A percentile compares a stretch with the other conserved stretches of the same genome.
These are phyloP conservation scores for Sula dactylatra DNA, from an alignment of 2,113 vertebrate species.

Conservation along the genomic window DNA sequence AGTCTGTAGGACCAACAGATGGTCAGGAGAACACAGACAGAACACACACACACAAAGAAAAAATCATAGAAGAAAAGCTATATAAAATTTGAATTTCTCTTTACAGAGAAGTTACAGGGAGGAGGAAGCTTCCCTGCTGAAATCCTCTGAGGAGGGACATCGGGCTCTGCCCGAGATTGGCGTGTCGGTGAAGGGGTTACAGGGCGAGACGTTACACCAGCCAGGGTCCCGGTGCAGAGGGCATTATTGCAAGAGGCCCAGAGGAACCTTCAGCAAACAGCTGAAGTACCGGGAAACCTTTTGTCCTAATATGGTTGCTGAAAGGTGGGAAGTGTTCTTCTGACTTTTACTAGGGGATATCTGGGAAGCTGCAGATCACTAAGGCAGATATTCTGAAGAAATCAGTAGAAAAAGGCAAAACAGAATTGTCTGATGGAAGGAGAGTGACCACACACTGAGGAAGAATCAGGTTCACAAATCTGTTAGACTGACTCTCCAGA, in stretches of 20 bases:
- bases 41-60: no score
- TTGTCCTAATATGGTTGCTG: fast-evolving
- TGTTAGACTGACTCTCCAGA: neutral
- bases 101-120: neutral
- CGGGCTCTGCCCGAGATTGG: neutral
- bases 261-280: neutral
- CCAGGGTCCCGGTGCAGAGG: neutral
- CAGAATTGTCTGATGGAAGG: neutral
- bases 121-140: neutral
- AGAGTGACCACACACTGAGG: neutral
- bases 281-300: neutral
- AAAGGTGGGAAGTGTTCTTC: neutral
- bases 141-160: neutral
- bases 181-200: neutral
- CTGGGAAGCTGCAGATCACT: neutral
- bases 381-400: neutral
- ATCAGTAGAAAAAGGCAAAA: neutral
- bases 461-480: neutral
- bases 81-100: neutral
- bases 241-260: neutral
- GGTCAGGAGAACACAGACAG: neutral
- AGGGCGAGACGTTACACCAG: fast-evolving
- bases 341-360: neutral
- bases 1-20: neutral
- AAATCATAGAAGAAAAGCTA: neutral